Evolutionary conservation across 2,888 invertebrate species (phyloP).

Genomic region (Zelleria hepariella): DNA sequence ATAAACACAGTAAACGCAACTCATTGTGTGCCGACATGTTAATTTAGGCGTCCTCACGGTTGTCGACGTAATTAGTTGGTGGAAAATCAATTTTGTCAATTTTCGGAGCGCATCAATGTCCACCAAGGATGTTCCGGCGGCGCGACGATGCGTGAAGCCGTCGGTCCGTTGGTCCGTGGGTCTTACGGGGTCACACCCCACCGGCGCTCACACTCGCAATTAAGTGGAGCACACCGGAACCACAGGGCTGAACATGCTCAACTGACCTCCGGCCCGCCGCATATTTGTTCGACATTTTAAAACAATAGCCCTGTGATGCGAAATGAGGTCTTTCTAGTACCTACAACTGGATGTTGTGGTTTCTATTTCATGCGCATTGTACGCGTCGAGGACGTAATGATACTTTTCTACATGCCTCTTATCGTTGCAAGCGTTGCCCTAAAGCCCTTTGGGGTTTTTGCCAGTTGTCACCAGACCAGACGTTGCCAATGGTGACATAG

Average conservation of each 20-base stretch:
- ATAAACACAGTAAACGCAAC: background rate
- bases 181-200: slow-evolving; percentile 22
- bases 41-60: slow-evolving; percentile 23
- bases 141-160: slow-evolving; percentile 8
- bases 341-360: background rate
- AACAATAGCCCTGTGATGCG: slow-evolving; percentile 1
- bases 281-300: background rate
- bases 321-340: background rate
- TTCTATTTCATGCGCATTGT: background rate
- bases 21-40: slow-evolving; percentile 4
- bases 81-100: slow-evolving; percentile 35
- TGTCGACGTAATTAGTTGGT: slow-evolving; percentile 32
- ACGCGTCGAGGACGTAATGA: no score
- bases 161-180: slow-evolving; percentile 17
- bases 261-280: slow-evolving; percentile 1
- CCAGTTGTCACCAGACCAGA: no score
- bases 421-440: no score
- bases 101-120: slow-evolving; percentile 36
- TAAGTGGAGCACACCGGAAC: slow-evolving; percentile 55
- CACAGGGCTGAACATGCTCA: slow-evolving; percentile 10
- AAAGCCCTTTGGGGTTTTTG: no score
- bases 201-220: slow-evolving; percentile 27
- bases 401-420: no score
- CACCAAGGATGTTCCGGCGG: slow-evolving; percentile 38
- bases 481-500: no score